Evolutionary conservation across 2,888 invertebrate species (phyloP).

Genomic region (Epistrophe grossulariae): DNA sequence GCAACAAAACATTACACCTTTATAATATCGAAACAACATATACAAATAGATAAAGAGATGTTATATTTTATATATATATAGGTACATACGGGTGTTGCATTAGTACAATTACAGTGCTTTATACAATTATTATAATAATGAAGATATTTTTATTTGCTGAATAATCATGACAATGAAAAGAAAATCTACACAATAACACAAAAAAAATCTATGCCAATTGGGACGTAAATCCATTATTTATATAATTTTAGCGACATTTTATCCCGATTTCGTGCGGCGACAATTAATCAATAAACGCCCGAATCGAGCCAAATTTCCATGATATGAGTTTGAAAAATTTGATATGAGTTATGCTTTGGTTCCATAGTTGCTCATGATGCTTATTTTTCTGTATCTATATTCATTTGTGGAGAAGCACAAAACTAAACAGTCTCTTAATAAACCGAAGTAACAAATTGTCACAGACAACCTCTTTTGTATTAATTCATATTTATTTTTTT

Average conservation of each 20-base stretch:
- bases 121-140: neutral
- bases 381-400: too few species aligned
- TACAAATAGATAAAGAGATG: neutral
- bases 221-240: neutral
- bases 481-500: too few species aligned
- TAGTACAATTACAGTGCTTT: neutral
- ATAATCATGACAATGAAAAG: neutral
- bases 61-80: too few species aligned
- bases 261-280: neutral
- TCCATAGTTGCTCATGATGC: neutral
- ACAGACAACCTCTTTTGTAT: neutral
- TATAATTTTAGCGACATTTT: neutral
- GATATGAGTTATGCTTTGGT: neutral
- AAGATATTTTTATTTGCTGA: neutral
- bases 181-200: neutral
- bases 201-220: neutral
- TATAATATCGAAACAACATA: conserved; percentile 2
- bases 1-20: conserved; percentile 1
- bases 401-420: neutral
- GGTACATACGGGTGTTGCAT: neutral
- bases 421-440: neutral
- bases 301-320: neutral
- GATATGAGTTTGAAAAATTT: neutral
- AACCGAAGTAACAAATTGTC: neutral
- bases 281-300: neutral